Percentiles rank a stretch among this genome's conserved stretches.
Evolutionary conservation across 2,797 vertebrate genomes (phyloP).

Genomic region (Discoglossus pictus): DNA sequence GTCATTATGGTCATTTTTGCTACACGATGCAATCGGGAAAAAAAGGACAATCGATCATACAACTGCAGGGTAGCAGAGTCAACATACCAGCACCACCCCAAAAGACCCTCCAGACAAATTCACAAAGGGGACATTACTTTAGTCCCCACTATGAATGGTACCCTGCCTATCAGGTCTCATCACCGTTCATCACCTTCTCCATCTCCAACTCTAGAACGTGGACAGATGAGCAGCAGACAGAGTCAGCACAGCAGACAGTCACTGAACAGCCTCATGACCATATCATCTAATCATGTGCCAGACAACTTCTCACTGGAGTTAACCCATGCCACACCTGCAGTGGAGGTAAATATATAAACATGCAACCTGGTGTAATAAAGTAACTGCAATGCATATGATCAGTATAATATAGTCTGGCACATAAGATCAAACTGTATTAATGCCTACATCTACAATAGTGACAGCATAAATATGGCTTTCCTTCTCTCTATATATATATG

Average conservation of each 20-base stretch:
- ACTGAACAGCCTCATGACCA: constrained; percentile 95
- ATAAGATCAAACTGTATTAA: too few relatives aligned
- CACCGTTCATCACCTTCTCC: constrained; percentile 85
- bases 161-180: constrained; percentile 88
- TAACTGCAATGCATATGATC: too few relatives aligned
- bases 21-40: constrained; percentile 88
- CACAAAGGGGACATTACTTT: constrained; percentile 96
- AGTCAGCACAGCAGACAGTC: constrained; percentile 96
- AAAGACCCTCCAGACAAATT: constrained; percentile 92
- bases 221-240: constrained; percentile 86
- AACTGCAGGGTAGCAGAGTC: constrained; percentile 93
- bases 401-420: too few relatives aligned
- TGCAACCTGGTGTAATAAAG: too few relatives aligned
- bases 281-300: constrained; percentile 91
- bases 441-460: too few relatives aligned
- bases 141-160: constrained; percentile 90
- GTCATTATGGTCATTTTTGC: constrained; percentile 94
- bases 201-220: constrained; percentile 87
- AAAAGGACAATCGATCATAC: constrained; percentile 92
- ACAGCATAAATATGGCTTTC: too few relatives aligned
- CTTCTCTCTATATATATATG: too few relatives aligned
- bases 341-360: constrained; percentile 88
- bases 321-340: constrained; percentile 89
- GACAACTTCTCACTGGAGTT: constrained; percentile 94
- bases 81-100: constrained; percentile 95